Evolutionary conservation across 2,113 vertebrate species (phyloP), one percentile per base, ranked within the genome.

Genomic region (Grantiella picta): DNA sequence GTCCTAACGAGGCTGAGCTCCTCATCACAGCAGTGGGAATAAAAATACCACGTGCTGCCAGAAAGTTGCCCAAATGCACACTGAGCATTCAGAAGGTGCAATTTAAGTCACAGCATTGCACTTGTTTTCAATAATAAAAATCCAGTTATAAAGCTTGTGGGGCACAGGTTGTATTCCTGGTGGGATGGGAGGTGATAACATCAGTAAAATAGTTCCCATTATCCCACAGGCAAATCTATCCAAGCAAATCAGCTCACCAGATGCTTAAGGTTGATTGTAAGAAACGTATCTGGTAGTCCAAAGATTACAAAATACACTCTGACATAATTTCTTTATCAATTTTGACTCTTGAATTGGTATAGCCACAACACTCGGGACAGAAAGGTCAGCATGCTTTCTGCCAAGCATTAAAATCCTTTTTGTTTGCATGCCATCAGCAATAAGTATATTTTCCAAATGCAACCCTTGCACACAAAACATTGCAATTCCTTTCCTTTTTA

Each of bases 341-440:
- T 72, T 77, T 85, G 22, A 33, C 35, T 65, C 76, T 19, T 53
- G 20, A 45, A 13, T 10, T 36, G 25, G 20, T 45, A 63, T 0
- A 59, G 66, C 42, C 63, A 71, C 4, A 4, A 38, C 7, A 47
- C 0, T 36, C 28, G 70, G 54, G 75, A 53, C 29, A 88, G 42
- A 77, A 90, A 57, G 49, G 33, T 79, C 71, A 91, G 59, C 23
- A 4, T 7, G 71, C 44, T 28, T 59, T 63, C 33, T 50, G 21
- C 21, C 47, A 94, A 80, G 53, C 52, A 57, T 38, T 65, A 80
- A 69, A 96, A 85, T 61, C 25, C 29, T 42, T 80, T 64, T 33
- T 60, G 65, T 47, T 69, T 42, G 54, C 28, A 35, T 14, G 33
- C 28, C 76, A 90, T 76, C 38, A 44, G 44, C 44, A 36, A 9